Conservation (phyloP, 2,888 invertebrate genomes). For the Mesochorus sp. region DNA sequence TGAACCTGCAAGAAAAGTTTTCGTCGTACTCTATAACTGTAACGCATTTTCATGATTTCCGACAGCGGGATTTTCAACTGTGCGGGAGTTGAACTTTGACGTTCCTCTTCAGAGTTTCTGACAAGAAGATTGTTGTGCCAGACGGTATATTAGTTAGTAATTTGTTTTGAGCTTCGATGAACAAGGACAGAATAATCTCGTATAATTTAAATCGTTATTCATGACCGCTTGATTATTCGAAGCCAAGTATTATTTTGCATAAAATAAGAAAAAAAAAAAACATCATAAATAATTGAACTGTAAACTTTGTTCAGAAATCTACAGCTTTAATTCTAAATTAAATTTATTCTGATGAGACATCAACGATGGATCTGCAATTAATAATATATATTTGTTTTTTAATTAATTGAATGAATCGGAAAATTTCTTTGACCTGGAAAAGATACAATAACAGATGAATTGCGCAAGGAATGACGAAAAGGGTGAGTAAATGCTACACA, state of each 20-base stretch:
- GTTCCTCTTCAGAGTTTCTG: not conserved
- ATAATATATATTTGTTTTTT: too few species aligned
- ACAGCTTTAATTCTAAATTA: constrained; percentile 4
- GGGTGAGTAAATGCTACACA: too few species aligned
- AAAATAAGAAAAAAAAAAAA: too few species aligned
- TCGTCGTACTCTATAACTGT: not conserved
- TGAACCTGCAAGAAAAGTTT: not conserved
- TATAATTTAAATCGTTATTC: not conserved
- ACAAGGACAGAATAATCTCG: not conserved
- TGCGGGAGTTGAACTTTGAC: constrained; percentile 1
- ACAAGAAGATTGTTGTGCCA: constrained; percentile 2
- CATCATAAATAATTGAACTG: not conserved
- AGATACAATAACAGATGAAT: not conserved
- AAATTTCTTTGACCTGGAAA: not conserved
- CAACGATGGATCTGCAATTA: not conserved
- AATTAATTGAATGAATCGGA: not conserved
- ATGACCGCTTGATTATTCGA: not conserved
- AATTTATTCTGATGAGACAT: not conserved
- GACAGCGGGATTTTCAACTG: not conserved
- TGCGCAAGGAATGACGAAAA: not conserved
- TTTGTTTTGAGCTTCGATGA: not conserved
- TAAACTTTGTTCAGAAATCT: not conserved
- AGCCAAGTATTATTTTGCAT: too few species aligned
- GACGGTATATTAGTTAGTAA: constrained; percentile 8
- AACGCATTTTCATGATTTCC: not conserved